Conservation (phyloP, 2,113 vertebrate genomes). For the Sciurus niger region DNA sequence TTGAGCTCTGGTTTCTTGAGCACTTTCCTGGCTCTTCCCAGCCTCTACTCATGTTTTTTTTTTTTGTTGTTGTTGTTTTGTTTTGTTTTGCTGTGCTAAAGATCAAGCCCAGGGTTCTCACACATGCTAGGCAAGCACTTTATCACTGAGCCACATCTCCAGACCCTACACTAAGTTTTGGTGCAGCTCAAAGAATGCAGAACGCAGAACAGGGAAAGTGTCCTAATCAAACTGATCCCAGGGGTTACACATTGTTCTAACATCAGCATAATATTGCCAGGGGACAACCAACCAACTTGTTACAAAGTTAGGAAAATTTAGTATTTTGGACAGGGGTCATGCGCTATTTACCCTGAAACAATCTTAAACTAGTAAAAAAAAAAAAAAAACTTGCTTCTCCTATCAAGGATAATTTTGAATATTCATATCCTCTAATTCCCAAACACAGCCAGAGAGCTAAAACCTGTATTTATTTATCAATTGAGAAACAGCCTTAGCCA, state of each 20-base stretch:
- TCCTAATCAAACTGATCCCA: neutral
- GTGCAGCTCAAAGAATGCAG: neutral
- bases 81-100: neutral
- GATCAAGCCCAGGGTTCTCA: neutral
- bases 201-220: neutral
- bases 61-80: neutral
- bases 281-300: neutral
- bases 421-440: neutral
- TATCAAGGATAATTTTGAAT: neutral
- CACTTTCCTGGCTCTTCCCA: neutral
- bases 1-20: neutral
- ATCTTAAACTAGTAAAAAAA: neutral
- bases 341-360: neutral
- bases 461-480: neutral
- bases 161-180: neutral
- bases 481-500: neutral
- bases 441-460: neutral
- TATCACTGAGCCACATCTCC: neutral
- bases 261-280: neutral
- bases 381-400: conserved; percentile 22
- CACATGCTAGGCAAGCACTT: neutral
- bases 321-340: neutral
- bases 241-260: neutral
- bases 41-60: neutral
- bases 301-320: neutral